Evolutionary conservation across 2,797 vertebrate species (phyloP), one percentile per base, ranked within the genome.

Genomic region (Dryobates pubescens): DNA sequence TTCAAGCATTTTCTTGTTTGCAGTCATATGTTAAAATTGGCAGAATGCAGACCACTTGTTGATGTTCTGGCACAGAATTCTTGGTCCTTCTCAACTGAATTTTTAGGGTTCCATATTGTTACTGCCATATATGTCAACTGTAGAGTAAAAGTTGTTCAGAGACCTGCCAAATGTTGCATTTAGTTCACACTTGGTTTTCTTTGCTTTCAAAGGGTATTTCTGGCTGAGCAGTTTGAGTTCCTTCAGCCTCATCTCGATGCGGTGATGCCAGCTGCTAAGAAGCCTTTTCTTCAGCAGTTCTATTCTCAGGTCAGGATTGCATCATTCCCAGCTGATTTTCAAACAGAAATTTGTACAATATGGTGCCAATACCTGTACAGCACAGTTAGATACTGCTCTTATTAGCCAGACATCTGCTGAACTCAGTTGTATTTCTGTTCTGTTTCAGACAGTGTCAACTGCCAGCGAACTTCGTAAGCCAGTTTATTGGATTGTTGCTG

Each of bases 401-500:
- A 12, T 14, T 88, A 71, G 20, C 13, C 34, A 89, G 38, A 68
- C 74, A 51, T 76, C 68, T 88, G 34, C 62, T 73, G 59, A 84
- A 80, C 6, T 73, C 17, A 45, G 59, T 95, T 90, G 57, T 83
- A 13, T 87, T 92, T 93, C 26, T 95, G 51, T 95, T 96, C 65
- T 95, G 10, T 97, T 96, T 77, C 97, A 99, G 99, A 99, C 99
- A 4, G 99, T 99, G 89, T 99, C 99, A 69, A 99, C 99, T 76
- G 99, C 99, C 96, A 99, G 98, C 82, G 99, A 99, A 95, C 98
- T 99, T 15, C 98, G 99, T 64, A 99, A 99, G 93, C 99, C 99
- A 13, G 99, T 99, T 92, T 99, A 99, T 96, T 99, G 99, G 99
- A 99, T 99, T 43, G 99, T 99, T 91, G 99, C 99, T 49, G 99